Evolutionary conservation across 1,140 invertebrate species (phyloP), one percentile per base, ranked within the genome.

Genomic region (Ptiloglossa arizonensis): DNA sequence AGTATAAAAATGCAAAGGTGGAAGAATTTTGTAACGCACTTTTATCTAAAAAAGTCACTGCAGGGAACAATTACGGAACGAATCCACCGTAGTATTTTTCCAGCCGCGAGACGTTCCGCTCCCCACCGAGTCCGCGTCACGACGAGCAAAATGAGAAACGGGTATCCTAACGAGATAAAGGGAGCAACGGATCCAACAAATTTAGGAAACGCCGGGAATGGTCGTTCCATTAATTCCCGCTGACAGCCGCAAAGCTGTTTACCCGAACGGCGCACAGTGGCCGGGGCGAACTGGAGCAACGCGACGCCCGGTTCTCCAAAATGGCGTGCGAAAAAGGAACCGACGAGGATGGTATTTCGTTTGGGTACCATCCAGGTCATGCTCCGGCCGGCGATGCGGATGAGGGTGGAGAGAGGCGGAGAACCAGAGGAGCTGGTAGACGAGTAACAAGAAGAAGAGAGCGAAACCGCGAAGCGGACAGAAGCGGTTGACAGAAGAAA

Each of bases 351-450:
- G 86, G 85, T 87, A 86, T 87, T 86, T 81, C 85, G 86, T 82
- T 90, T 87, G 89, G 86, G 86, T 76, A 85, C 87, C 89, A 91
- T 91, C 85, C 90, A 91, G 91, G 91, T 91, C 91, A 91, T 88
- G 83, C 88, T 86, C 80, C 76, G 85, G 84, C 88, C 81, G 82
- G 76, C 75, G 80, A 79, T n/a, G 63, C 41, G n/a, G 46, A 63
- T 32, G 74, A 82, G 71, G 81, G 80, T 72, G 81, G 63, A 73
- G 75, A 72, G 74, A 81, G 71, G 71, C 24, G 35, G 52, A 77
- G 75, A 64, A 74, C 62, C 27, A 57, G 46, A 74, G 29, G 60
- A 77, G 24, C 48, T 46, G 48, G 41, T 44, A 69, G 52, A 63
- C 70, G 70, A 67, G 63, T 41, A 41, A 41, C 41, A 82, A 82